These are phyloP conservation scores for Perithous albicinctus DNA, from an alignment of 2,888 invertebrate species.

Conservation along the genomic window DNA sequence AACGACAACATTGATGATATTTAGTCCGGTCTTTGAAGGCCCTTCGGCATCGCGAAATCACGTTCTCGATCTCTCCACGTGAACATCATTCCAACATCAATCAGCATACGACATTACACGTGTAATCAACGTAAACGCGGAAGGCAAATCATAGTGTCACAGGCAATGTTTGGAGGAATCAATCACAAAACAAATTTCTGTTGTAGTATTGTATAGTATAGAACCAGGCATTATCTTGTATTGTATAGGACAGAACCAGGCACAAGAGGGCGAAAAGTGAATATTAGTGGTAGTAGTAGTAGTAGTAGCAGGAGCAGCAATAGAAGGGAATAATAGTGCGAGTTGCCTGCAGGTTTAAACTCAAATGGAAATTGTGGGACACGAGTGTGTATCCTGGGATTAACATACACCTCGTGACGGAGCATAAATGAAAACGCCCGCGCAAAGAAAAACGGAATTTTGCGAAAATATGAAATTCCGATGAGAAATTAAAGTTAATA, in stretches of 20 bases:
- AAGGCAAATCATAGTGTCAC: conserved; percentile 59
- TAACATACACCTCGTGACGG: no score
- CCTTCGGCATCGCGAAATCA: conserved; percentile 46
- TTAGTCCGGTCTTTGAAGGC: conserved; percentile 36
- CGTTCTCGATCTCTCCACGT: conserved; percentile 29
- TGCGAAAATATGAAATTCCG: no score
- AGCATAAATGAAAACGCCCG: no score
- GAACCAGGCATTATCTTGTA: conserved; percentile 39
- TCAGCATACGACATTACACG: conserved; percentile 65
- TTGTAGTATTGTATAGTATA: conserved; percentile 29
- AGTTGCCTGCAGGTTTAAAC: conserved; percentile 25
- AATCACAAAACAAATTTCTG: conserved; percentile 43
- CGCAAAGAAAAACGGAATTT: no score
- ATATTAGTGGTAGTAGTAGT: not conserved
- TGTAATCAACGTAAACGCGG: conserved; percentile 59
- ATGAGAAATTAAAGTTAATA: no score
- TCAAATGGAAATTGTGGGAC: conserved; percentile 29
- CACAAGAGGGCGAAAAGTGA: conserved; percentile 1
- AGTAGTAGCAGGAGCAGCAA: no score
- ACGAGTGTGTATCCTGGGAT: conserved; percentile 12
- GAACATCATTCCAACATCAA: conserved; percentile 70
- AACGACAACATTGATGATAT: conserved; percentile 13
- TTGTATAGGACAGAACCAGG: no score
- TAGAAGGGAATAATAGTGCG: not conserved
- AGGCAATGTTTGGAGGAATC: conserved; percentile 59